phyloP scores from a whole-genome alignment of 2,888 invertebrate genomes.

The Cryptocheilus praepositus region DNA sequence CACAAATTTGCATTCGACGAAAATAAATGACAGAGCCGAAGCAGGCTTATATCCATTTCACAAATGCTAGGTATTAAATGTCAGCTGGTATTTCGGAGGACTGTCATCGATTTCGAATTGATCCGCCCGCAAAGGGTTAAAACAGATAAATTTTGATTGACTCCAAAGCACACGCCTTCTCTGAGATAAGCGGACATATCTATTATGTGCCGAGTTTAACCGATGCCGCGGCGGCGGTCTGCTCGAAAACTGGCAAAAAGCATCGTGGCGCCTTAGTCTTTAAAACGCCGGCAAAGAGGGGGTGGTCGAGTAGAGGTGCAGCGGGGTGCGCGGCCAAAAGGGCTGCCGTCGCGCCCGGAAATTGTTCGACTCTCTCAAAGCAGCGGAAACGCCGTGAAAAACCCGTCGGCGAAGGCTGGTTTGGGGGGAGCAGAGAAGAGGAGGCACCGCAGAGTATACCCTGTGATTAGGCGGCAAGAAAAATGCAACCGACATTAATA shows the following conservation, averaged over 20 bases:
- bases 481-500: constrained; percentile 64
- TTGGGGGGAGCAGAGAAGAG: constrained; percentile 21
- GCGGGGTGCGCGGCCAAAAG: constrained; percentile 26
- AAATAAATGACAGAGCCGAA: too few relatives aligned
- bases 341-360: constrained; percentile 55
- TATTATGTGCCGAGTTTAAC: too few relatives aligned
- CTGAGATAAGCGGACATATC: background rate
- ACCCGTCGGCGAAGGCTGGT: constrained; percentile 31
- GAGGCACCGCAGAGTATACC: constrained; percentile 25
- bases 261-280: constrained; percentile 18
- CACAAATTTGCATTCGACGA: too few relatives aligned
- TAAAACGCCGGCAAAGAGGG: background rate
- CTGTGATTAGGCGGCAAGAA: constrained; percentile 61
- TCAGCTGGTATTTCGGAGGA: too few relatives aligned
- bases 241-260: constrained; percentile 39
- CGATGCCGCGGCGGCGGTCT: constrained; percentile 11
- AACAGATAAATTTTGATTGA: too few relatives aligned
- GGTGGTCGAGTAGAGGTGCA: background rate
- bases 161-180: too few relatives aligned
- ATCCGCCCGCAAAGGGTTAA: too few relatives aligned
- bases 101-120: too few relatives aligned
- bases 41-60: too few relatives aligned
- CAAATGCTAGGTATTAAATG: too few relatives aligned
- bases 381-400: constrained; percentile 58
- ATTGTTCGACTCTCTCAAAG: constrained; percentile 59